Base-by-base conservation (phyloP, 2,888 invertebrate species). In the Agrotis clavis region DNA sequence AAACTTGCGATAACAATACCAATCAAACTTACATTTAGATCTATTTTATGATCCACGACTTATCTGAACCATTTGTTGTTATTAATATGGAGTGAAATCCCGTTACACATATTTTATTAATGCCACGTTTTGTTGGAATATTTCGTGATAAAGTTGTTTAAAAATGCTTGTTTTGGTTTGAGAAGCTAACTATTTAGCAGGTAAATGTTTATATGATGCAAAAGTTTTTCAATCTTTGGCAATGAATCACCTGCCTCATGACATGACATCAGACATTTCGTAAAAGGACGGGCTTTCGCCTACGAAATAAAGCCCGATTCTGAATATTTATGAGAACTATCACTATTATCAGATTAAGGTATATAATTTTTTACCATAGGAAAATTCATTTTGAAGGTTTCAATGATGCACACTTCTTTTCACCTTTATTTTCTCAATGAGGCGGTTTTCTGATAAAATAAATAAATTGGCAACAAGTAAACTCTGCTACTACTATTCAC, bases 111-210 rank as follows among this genome's bases (percentile, higher is more conserved):
- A 87, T 82, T 87, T 87, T 89, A 76, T 70, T 81, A 83, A 79
- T 92, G 95, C 94, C 95, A 94, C 94, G 94, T 94, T 94, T 86
- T 82, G 86, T 88, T 75, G 87, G 88, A 83, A 62, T 87, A 88
- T 87, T 79, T 76, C 69, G 67, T 53, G 72, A 63, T 56, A 74
- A 83, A 79, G 81, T 81, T 41, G 25, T 19, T 18, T 66, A n/a
- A 89, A 89, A 87, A 92, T 91, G 91, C 64, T 71, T 76, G 70
- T 13, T 82, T 74, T 82, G 63, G 69, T 85, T 35, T 90, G 81
- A 87, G 61, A 50, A 73, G 48, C 54, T 21, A 60, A 72, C 54
- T 72, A n/a, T 71, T 71, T 65, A 64, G 48, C 63, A 86, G 85
- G 87, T 83, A 81, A 78, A 71, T 48, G 45, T 60, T 60, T 18